Conservation (phyloP, 2,113 vertebrate genomes). For the Takifugu bimaculatus region DNA sequence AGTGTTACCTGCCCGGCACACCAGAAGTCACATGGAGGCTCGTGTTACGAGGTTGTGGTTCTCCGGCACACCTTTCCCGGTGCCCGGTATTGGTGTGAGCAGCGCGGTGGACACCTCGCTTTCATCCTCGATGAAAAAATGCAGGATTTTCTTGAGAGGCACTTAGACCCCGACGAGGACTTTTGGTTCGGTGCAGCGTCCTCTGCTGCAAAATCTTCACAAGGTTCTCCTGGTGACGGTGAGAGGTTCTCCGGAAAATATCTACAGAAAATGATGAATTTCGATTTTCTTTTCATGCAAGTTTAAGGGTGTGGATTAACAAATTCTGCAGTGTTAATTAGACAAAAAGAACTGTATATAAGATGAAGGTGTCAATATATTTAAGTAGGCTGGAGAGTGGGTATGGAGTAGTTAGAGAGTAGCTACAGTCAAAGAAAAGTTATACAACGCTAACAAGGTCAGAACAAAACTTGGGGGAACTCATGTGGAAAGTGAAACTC, state of each 20-base stretch:
- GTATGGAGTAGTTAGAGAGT: too few species aligned
- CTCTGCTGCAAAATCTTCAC: slow-evolving; percentile 35
- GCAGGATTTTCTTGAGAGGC: slow-evolving; percentile 80
- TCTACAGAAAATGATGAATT: too few species aligned
- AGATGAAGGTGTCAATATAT: too few species aligned
- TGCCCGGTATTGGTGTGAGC: slow-evolving; percentile 87
- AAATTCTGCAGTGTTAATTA: too few species aligned
- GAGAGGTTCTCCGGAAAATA: slow-evolving; percentile 4
- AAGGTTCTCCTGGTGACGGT: slow-evolving; percentile 58
- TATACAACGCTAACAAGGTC: too few species aligned
- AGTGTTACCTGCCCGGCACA: slow-evolving; percentile 65
- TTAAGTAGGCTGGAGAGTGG: too few species aligned
- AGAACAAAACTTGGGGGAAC: too few species aligned
- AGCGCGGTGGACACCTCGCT: slow-evolving; percentile 82
- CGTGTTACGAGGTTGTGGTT: slow-evolving; percentile 83
- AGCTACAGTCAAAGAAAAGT: too few species aligned
- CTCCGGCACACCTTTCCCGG: slow-evolving; percentile 64
- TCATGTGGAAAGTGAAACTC: too few species aligned
- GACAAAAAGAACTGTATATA: too few species aligned
- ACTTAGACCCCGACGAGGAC: slow-evolving; percentile 73
- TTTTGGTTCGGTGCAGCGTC: slow-evolving; percentile 82
- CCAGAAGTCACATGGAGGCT: slow-evolving; percentile 75
- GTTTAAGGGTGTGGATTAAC: too few species aligned
- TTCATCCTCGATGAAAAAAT: slow-evolving; percentile 81
- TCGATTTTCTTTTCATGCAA: too few species aligned